Evolutionary conservation across 2,113 vertebrate species (phyloP).

Genomic region (Leucopsar rothschildi): DNA sequence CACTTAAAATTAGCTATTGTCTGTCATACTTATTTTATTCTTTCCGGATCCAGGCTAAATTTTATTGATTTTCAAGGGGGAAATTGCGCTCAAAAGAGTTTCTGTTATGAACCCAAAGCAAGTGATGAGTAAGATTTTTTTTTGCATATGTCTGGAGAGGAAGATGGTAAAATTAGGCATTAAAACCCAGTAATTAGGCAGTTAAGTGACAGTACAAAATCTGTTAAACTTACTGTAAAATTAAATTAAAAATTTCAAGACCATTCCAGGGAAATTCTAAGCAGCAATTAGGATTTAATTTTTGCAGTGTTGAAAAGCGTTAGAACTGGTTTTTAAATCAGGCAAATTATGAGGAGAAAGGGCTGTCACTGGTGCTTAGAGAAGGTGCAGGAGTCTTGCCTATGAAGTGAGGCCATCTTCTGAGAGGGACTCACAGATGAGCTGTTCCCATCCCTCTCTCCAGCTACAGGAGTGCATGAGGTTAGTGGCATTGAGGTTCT

Average conservation of each 20-base stretch:
- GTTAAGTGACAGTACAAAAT: neutral
- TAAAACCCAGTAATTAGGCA: neutral
- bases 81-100: neutral
- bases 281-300: neutral
- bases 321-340: neutral
- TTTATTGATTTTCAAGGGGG: neutral
- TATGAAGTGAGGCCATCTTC: neutral
- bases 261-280: neutral
- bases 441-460: neutral
- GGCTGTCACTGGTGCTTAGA: neutral
- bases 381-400: neutral
- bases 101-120: neutral
- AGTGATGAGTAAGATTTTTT: neutral
- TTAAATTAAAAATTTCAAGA: neutral
- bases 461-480: rapidly evolving
- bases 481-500: neutral
- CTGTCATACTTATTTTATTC: neutral
- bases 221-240: neutral
- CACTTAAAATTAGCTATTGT: neutral
- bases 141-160: neutral
- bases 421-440: neutral
- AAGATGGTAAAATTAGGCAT: neutral
- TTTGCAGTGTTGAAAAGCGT: neutral
- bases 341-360: neutral
- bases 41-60: neutral